phyloP scores from a whole-genome alignment of 2,113 vertebrate species.

The Lathamus discolor region DNA sequence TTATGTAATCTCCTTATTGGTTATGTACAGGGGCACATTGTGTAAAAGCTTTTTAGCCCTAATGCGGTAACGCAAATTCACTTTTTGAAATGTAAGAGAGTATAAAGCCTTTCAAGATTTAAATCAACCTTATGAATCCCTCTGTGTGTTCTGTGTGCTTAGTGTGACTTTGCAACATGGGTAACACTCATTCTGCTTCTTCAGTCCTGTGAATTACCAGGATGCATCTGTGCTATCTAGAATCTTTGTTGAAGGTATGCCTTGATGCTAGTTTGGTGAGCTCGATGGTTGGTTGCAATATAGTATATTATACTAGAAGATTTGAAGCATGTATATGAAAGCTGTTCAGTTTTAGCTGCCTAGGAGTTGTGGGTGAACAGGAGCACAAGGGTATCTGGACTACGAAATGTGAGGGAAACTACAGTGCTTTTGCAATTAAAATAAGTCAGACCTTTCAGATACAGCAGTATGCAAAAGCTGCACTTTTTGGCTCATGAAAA shows the following conservation, averaged over 20 bases:
- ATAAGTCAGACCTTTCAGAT: not conserved
- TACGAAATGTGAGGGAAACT: not conserved
- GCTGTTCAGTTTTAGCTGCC: not conserved
- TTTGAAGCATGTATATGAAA: not conserved
- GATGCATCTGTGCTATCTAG: not conserved
- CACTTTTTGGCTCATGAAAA: not conserved
- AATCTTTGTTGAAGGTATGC: not conserved
- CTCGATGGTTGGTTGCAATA: not conserved
- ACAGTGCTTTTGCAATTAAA: not conserved
- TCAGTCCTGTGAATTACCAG: not conserved
- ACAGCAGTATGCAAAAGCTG: not conserved
- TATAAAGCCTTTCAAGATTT: not conserved
- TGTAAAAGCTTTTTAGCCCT: not conserved
- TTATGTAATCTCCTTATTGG: not conserved
- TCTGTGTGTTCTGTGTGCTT: not conserved
- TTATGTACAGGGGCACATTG: rapidly evolving
- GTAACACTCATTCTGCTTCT: rapidly evolving
- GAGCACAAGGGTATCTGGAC: not conserved
- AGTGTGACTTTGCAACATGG: not conserved
- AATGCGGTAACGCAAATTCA: not conserved
- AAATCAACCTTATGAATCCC: not conserved
- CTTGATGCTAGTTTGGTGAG: not conserved
- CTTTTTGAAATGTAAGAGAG: not conserved
- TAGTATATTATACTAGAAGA: not conserved
- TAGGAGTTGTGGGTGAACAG: not conserved